Percentiles rank a stretch among this genome's conserved stretches.
Conservation (phyloP, 2,113 vertebrate genomes). For the Heteronetta atricapilla region DNA sequence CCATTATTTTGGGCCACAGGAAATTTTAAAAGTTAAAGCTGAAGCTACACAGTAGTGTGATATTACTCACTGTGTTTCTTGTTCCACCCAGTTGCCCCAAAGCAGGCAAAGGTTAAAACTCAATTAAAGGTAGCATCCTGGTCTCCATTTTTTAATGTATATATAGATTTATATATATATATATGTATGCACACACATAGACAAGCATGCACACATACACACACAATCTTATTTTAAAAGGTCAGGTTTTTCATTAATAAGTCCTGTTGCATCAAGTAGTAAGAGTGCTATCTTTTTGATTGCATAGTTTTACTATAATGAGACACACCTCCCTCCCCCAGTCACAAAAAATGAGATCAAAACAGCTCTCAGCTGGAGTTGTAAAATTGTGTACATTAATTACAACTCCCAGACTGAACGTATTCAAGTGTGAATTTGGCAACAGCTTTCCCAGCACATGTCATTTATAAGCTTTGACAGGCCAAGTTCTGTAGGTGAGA, state of each 20-base stretch:
- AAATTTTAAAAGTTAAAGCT: neutral
- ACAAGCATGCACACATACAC: accelerated
- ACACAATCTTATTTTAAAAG: neutral
- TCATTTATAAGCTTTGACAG: neutral
- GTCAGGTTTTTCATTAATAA: neutral
- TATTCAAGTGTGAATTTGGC: neutral
- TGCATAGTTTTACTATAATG: neutral
- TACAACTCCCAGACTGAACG: neutral
- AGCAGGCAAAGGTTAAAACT: neutral
- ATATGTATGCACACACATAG: no score
- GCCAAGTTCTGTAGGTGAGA: neutral
- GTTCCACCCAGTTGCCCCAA: neutral
- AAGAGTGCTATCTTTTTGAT: neutral
- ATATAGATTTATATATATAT: no score
- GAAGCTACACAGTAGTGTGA: neutral
- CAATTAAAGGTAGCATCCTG: neutral
- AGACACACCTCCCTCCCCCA: neutral
- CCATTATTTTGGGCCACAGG: neutral
- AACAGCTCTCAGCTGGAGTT: neutral
- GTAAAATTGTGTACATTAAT: neutral
- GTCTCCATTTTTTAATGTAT: neutral
- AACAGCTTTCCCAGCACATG: neutral
- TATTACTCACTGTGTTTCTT: neutral
- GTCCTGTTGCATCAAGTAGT: neutral
- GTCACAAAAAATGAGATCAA: neutral